Conservation (phyloP, 2,113 vertebrate species). For the Pseudopipra pipra region DNA sequence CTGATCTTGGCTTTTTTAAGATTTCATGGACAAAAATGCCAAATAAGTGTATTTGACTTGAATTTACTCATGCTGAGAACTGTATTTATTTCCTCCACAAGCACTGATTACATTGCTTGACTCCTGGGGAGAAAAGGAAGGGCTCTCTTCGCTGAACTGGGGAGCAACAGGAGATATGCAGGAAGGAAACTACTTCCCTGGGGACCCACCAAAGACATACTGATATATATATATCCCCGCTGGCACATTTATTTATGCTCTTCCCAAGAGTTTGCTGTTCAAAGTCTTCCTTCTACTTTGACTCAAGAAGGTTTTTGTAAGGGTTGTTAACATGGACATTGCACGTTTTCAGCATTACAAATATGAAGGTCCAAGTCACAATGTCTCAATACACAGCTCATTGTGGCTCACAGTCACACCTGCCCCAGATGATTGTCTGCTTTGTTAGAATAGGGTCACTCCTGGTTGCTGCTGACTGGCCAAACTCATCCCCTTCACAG, state of each 20-base stretch:
- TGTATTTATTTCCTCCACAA: not conserved
- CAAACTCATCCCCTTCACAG: not conserved
- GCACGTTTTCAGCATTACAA: not conserved
- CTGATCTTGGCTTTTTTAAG: not conserved
- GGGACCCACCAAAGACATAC: accelerated
- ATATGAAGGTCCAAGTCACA: not conserved
- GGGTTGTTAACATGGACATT: accelerated
- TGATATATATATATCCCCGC: not conserved
- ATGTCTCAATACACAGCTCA: not conserved
- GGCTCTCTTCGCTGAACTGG: accelerated
- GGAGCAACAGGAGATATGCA: not conserved
- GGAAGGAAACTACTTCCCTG: not conserved
- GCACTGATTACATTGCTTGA: accelerated
- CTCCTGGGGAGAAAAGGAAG: not conserved
- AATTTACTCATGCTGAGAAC: not conserved
- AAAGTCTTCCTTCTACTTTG: not conserved
- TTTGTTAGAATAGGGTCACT: not conserved
- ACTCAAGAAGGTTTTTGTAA: not conserved
- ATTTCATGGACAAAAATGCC: not conserved
- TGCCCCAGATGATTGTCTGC: not conserved
- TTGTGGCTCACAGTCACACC: accelerated
- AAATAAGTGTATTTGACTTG: not conserved
- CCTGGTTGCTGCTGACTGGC: not conserved
- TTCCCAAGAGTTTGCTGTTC: not conserved
- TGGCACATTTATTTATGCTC: not conserved